Evolutionary conservation across 2,888 invertebrate genomes (phyloP).

Genomic region (Saturnia japonica): DNA sequence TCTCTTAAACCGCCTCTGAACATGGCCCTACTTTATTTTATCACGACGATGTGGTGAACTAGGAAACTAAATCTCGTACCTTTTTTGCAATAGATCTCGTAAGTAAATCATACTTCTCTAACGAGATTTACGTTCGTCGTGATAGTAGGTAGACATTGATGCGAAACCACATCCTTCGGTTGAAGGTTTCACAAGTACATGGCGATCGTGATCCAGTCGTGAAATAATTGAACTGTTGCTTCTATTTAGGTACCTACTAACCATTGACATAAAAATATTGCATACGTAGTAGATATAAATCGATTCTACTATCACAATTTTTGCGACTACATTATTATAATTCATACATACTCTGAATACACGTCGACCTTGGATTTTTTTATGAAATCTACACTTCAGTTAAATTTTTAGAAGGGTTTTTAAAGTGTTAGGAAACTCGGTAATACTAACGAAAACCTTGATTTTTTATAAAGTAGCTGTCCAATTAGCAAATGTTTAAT

Average conservation of each 20-base stretch:
- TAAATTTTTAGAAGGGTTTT: slow-evolving; percentile 1
- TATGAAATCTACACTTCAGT: background rate
- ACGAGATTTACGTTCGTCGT: no score
- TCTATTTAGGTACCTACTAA: background rate
- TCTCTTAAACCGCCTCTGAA: background rate
- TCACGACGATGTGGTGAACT: background rate
- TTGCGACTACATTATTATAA: background rate
- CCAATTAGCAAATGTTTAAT: background rate
- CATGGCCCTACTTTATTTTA: background rate
- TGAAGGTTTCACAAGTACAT: background rate
- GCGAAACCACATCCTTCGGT: background rate
- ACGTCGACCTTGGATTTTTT: background rate
- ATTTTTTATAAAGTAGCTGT: background rate
- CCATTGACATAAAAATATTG: no score
- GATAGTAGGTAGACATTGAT: background rate
- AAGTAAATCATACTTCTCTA: background rate
- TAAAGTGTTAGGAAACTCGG: background rate
- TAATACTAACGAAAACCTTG: background rate
- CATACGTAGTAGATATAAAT: no score
- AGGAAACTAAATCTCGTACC: background rate
- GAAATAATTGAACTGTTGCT: background rate
- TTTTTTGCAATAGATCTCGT: background rate
- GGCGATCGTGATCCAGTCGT: no score
- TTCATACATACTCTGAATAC: background rate
- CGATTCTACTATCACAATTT: background rate